Base-by-base conservation (phyloP, 2,888 invertebrate genomes). In the Petrolisthes manimaculis region DNA sequence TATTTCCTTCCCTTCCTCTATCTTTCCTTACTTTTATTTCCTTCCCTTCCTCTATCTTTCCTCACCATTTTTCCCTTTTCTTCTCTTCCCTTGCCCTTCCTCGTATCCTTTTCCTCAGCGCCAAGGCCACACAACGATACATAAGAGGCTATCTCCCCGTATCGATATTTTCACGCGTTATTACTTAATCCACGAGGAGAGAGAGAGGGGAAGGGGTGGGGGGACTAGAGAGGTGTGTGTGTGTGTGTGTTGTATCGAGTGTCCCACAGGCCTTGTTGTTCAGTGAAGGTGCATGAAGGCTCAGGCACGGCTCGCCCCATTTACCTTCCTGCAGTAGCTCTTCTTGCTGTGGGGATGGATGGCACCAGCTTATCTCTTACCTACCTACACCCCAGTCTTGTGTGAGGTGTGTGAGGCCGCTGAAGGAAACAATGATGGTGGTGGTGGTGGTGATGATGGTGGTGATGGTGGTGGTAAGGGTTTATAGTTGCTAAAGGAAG, bases 141-240 rank as follows among this genome's bases (percentile, higher is more conserved):
- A 71, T 71, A 12, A 12, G 5, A 5, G n/a, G n/a, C 71, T 71
- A 71, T 71, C 71, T 71, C 9, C n/a, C 71, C 71, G n/a, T 71
- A 71, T 71, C 71, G 71, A 71, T 71, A 71, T 71, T 71, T 71
- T 71, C 71, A 71, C 71, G 71, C 71, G n/a, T 6, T 71, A 71
- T 71, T 12, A 71, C 71, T 5, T 71, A 71, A 18, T n/a, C 9
- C 12, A 12, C 14, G 61, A 14, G n/a, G n/a, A 12, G n/a, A 5
- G n/a, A 18, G 71, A n/a, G n/a, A n/a, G 8, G n/a, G 71, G 71
- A n/a, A n/a, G 9, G n/a, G n/a, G 71, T 12, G n/a, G n/a, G 71
- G 12, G n/a, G 71, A n/a, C 18, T 18, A 5, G 71, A 71, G 61
- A 61, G 61, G 61, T 6, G 61, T 61, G 61, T 61, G 61, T 14